Evolutionary conservation across 2,113 vertebrate species (phyloP).

Genomic region (Nematolebias whitei): DNA sequence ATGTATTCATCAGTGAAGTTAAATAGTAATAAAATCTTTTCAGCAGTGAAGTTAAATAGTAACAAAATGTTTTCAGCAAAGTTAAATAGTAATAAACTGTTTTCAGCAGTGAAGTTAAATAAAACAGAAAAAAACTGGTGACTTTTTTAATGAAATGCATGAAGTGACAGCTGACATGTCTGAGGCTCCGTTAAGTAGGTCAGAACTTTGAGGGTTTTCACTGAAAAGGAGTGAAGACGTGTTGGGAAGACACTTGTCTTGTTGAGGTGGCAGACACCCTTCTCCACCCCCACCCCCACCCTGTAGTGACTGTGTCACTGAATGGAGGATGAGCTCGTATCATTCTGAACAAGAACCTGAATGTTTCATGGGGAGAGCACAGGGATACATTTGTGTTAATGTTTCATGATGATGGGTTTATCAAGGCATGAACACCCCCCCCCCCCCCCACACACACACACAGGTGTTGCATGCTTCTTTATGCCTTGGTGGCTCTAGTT

Average conservation of each 20-base stretch:
- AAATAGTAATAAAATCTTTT: no score
- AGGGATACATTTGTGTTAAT: constrained; percentile 64
- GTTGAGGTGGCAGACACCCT: constrained; percentile 16
- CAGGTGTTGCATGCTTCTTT: constrained; percentile 62
- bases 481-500: constrained; percentile 59
- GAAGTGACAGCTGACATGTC: constrained; percentile 32
- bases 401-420: constrained; percentile 59
- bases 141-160: not conserved
- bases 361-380: constrained; percentile 64
- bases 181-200: constrained; percentile 51
- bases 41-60: no score
- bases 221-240: constrained; percentile 23
- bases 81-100: constrained; percentile 8
- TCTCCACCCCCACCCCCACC: not conserved
- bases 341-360: constrained; percentile 57
- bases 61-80: no score
- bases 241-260: constrained; percentile 7
- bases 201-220: constrained; percentile 33
- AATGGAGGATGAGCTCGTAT: constrained; percentile 58
- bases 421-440: constrained; percentile 39
- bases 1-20: no score
- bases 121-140: not conserved
- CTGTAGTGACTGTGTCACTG: constrained; percentile 42
- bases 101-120: not conserved
- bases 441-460: not conserved